phyloP scores from a whole-genome alignment of 2,113 vertebrate genomes.

The Argyrosomus japonicus region DNA sequence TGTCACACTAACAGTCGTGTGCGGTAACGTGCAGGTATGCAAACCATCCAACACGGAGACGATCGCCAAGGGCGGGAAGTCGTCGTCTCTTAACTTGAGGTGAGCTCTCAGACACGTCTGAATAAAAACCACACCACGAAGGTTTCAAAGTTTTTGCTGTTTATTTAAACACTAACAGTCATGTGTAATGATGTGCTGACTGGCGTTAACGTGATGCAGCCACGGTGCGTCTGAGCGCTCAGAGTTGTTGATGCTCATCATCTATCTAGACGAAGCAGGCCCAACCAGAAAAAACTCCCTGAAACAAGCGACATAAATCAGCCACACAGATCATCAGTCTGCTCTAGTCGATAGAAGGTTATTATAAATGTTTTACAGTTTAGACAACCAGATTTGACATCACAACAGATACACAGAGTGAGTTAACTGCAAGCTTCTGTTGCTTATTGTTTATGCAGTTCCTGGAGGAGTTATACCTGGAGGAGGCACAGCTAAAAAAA shows the following conservation, averaged over 20 bases:
- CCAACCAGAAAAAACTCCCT: constrained; percentile 5
- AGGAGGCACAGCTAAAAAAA: neutral
- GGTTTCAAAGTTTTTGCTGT: constrained; percentile 34
- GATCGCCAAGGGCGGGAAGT: too few species aligned
- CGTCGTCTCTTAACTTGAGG: too few species aligned
- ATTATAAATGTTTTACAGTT: constrained; percentile 28
- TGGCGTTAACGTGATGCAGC: constrained; percentile 10
- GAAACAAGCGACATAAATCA: constrained; percentile 5
- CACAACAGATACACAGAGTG: constrained; percentile 34
- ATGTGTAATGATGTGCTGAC: constrained; percentile 42
- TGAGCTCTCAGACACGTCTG: neutral
- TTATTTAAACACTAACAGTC: constrained; percentile 72
- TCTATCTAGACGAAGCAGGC: constrained; percentile 10
- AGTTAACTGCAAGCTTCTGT: neutral
- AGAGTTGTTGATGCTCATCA: constrained; percentile 1
- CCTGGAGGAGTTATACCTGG: constrained; percentile 8
- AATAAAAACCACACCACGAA: constrained; percentile 43
- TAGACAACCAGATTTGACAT: constrained; percentile 25
- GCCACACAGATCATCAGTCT: constrained; percentile 27
- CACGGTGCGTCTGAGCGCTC: constrained; percentile 19
- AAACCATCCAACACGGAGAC: too few species aligned
- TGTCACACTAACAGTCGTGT: too few species aligned
- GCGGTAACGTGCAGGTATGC: too few species aligned
- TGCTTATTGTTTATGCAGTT: constrained; percentile 10
- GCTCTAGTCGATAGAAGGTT: constrained; percentile 23